Evolutionary conservation across 92 coral and sea anemone species (phyloP).

Genomic region (Muricea muricata): DNA sequence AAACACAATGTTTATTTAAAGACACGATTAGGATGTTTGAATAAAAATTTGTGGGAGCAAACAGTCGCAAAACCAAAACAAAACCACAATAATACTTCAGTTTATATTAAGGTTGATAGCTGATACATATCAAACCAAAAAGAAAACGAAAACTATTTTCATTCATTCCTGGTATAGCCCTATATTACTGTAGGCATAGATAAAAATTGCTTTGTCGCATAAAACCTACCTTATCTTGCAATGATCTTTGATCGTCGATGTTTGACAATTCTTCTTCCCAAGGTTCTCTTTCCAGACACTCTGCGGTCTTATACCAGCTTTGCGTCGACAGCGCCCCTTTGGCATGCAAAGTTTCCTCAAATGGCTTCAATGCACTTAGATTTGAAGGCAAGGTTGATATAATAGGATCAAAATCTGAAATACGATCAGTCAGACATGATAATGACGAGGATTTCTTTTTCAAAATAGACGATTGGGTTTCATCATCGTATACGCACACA

Average conservation of each 20-base stretch:
- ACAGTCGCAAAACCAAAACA: too few species aligned
- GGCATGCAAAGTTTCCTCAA: background rate
- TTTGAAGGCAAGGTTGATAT: conserved; percentile 22
- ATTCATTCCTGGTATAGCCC: background rate
- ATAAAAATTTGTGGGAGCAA: background rate
- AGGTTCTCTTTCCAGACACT: conserved; percentile 2
- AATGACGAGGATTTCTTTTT: conserved; percentile 11
- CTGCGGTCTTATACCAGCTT: conserved; percentile 7
- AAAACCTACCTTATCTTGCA: background rate
- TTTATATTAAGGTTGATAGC: too few species aligned
- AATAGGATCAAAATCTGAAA: background rate
- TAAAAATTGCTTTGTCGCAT: background rate
- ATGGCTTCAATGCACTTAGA: conserved; percentile 7
- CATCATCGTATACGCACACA: background rate
- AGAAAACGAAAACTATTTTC: background rate
- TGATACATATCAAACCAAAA: background rate
- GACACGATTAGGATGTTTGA: background rate
- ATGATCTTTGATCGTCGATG: background rate
- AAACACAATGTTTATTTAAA: background rate
- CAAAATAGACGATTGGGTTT: background rate
- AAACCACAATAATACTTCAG: too few species aligned
- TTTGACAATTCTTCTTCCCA: background rate
- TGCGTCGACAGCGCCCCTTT: background rate
- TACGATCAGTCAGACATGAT: conserved; percentile 3
- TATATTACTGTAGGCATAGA: background rate